Conservation (phyloP, 37 sponge, comb jelly and placozoan genomes). For the Spongilla lacustris region DNA sequence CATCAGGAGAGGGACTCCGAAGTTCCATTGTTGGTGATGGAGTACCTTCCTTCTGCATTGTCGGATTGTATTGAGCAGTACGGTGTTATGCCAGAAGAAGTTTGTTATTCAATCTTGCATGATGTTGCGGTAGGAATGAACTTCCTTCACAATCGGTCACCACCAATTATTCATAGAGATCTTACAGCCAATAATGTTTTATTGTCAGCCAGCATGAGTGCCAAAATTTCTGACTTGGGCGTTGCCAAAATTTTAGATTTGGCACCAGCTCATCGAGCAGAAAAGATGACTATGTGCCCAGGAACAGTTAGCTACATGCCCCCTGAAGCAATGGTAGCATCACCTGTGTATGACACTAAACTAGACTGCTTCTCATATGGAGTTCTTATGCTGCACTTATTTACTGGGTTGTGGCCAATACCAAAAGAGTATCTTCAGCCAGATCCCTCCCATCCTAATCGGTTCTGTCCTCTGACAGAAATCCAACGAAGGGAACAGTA, state of each 20-base stretch:
- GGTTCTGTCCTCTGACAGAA: slow-evolving; percentile 47
- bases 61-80: slow-evolving; percentile 54
- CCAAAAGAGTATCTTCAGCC: slow-evolving; percentile 61
- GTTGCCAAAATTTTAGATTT: slow-evolving; percentile 59
- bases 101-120: slow-evolving; percentile 53
- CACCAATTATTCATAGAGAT: slow-evolving; percentile 63
- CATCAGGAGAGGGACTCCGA: slow-evolving; percentile 32
- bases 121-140: slow-evolving; percentile 60
- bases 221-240: slow-evolving; percentile 69
- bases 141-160: slow-evolving; percentile 48
- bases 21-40: slow-evolving; percentile 54
- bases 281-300: slow-evolving; percentile 50
- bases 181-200: slow-evolving; percentile 73
- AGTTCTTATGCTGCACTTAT: slow-evolving; percentile 56
- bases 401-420: slow-evolving; percentile 63
- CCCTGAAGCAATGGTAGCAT: slow-evolving; percentile 49
- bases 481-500: slow-evolving; percentile 50
- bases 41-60: slow-evolving; percentile 60
- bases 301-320: slow-evolving; percentile 75
- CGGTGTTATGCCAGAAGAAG: slow-evolving; percentile 28
- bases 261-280: slow-evolving; percentile 32
- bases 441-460: slow-evolving; percentile 47
- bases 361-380: slow-evolving; percentile 72
- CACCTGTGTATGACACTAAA: slow-evolving; percentile 49
- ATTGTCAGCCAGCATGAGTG: slow-evolving; percentile 33